These are phyloP conservation scores for Pelvicachromis taeniatus DNA, from an alignment of 2,113 vertebrate genomes.

Conservation along the genomic window DNA sequence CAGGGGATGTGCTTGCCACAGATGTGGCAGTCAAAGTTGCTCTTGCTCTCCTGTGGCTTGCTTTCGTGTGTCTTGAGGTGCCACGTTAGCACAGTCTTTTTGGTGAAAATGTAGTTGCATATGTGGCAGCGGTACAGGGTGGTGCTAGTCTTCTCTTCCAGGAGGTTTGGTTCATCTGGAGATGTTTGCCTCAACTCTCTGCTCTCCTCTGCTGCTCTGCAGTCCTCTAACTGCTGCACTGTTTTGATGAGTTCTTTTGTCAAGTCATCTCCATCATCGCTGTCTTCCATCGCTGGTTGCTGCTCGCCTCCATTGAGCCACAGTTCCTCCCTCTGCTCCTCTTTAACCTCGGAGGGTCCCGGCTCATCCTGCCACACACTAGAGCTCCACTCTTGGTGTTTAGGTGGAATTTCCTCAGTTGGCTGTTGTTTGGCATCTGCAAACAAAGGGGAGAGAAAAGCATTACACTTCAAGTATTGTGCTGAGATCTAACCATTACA, in stretches of 20 bases:
- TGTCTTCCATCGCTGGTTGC: slow-evolving; percentile 5
- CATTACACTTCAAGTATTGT: background rate
- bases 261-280: slow-evolving; percentile 28
- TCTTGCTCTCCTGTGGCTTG: slow-evolving; percentile 5
- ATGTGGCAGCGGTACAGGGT: slow-evolving; percentile 53
- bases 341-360: slow-evolving; percentile 1
- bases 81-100: slow-evolving; percentile 25
- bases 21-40: slow-evolving; percentile 43
- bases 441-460: background rate
- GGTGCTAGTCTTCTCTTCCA: slow-evolving; percentile 17
- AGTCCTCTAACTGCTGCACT: slow-evolving; percentile 46
- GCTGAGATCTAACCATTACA: background rate
- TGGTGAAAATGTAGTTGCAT: slow-evolving; percentile 49
- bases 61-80: slow-evolving; percentile 40
- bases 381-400: background rate
- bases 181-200: background rate
- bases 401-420: background rate
- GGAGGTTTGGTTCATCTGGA: background rate
- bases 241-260: slow-evolving; percentile 49
- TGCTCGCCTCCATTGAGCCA: slow-evolving; percentile 11
- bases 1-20: slow-evolving; percentile 46
- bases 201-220: slow-evolving; percentile 23
- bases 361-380: background rate
- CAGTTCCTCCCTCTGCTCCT: slow-evolving; percentile 13
- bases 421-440: slow-evolving; percentile 10